Evolutionary conservation across 1,140 invertebrate genomes (phyloP).

Genomic region (Phymorhynchus buccinoides): DNA sequence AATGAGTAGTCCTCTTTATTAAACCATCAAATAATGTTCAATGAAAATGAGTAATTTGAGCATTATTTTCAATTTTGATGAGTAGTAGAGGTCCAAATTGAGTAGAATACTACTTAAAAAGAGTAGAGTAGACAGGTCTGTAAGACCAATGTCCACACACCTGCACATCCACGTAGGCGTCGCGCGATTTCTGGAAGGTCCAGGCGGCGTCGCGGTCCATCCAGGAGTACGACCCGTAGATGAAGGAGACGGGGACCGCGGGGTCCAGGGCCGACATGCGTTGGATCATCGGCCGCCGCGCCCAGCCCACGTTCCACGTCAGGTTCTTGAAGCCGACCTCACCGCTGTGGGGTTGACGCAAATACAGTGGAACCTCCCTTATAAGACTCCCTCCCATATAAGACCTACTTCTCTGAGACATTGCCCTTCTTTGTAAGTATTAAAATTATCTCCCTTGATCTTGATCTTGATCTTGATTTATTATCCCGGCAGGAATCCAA

Average conservation of each 20-base stretch:
- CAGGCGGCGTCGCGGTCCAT: slow-evolving; percentile 88
- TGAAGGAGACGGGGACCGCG: slow-evolving; percentile 88
- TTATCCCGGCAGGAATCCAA: no score
- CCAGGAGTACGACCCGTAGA: slow-evolving; percentile 95
- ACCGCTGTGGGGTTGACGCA: no score
- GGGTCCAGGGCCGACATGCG: slow-evolving; percentile 82
- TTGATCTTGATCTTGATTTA: no score
- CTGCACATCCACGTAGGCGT: slow-evolving; percentile 82
- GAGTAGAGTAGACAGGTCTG: no score
- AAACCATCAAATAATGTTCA: neutral
- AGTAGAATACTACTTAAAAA: no score
- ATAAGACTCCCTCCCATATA: no score
- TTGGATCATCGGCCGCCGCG: slow-evolving; percentile 93
- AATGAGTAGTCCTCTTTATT: neutral
- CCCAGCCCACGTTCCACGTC: slow-evolving; percentile 94
- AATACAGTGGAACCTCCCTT: no score
- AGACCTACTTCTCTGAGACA: no score
- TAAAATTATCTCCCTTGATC: no score
- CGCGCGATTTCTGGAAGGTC: slow-evolving; percentile 69
- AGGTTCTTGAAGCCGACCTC: slow-evolving; percentile 94
- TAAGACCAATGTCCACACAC: slow-evolving; percentile 31
- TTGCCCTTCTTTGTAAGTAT: no score
- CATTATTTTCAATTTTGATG: neutral
- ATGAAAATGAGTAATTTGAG: neutral
- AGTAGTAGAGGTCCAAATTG: neutral